These are phyloP conservation scores for Sphaeramia orbicularis DNA, from an alignment of 2,797 vertebrate genomes.

Conservation along the genomic window DNA sequence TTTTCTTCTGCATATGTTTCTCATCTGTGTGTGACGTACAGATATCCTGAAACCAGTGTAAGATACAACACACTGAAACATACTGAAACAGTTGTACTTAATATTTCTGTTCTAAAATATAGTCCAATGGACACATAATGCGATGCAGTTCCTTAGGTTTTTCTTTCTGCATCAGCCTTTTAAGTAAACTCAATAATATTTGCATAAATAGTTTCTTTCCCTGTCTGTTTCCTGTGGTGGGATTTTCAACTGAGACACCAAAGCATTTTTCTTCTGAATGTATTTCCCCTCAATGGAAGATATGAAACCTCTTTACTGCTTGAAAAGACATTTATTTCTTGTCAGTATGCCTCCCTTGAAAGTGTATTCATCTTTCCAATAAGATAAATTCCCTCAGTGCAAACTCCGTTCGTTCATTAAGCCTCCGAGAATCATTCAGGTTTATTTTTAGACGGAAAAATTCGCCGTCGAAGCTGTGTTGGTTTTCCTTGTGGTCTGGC, in stretches of 20 bases:
- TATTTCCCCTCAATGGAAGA: slow-evolving; percentile 53
- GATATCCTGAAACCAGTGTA: too few relatives aligned
- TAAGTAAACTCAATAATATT: not conserved
- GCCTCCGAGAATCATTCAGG: slow-evolving; percentile 62
- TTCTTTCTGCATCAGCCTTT: slow-evolving; percentile 1
- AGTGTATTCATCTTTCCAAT: slow-evolving; percentile 65
- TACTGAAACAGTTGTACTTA: too few relatives aligned
- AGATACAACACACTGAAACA: too few relatives aligned
- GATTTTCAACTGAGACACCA: slow-evolving; percentile 48
- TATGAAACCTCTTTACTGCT: slow-evolving; percentile 50
- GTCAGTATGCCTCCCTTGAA: slow-evolving; percentile 62
- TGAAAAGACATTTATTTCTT: slow-evolving; percentile 57
- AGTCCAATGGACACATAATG: too few relatives aligned
- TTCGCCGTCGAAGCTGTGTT: slow-evolving; percentile 40
- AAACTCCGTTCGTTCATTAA: slow-evolving; percentile 63
- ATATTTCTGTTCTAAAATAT: too few relatives aligned
- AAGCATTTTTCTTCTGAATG: slow-evolving; percentile 42
- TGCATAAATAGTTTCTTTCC: slow-evolving; percentile 10
- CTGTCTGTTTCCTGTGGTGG: not conserved
- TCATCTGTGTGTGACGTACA: too few relatives aligned
- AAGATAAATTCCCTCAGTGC: slow-evolving; percentile 61
- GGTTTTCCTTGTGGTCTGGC: slow-evolving; percentile 58
- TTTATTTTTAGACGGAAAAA: slow-evolving; percentile 69
- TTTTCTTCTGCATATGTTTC: too few relatives aligned
- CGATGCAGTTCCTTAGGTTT: not conserved